Percentiles rank a stretch among this genome's conserved stretches.
Evolutionary conservation across 2,888 invertebrate species (phyloP).

Genomic region (Diabrotica balteata): DNA sequence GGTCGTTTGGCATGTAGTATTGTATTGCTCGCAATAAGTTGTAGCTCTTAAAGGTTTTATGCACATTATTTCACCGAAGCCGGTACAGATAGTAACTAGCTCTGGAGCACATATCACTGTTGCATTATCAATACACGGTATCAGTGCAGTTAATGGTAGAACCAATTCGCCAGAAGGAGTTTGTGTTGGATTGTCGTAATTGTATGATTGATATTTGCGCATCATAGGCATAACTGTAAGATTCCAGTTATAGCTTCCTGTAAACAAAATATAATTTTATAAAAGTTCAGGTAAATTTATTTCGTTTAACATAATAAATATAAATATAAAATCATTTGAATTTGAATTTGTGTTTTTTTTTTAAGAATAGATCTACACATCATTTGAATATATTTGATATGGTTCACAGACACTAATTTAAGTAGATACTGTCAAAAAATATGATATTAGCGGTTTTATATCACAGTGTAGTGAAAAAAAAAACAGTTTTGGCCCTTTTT

Average conservation of each 20-base stretch:
- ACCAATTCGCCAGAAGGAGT: conserved; percentile 49
- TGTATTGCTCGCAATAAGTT: conserved; percentile 45
- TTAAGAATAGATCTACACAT: too few species aligned
- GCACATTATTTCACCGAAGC: conserved; percentile 53
- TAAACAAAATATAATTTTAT: conserved; percentile 4
- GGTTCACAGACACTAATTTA: too few species aligned
- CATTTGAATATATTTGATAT: too few species aligned
- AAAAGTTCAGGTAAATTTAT: too few species aligned
- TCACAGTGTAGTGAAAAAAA: too few species aligned
- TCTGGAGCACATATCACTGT: conserved; percentile 51
- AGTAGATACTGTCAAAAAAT: too few species aligned
- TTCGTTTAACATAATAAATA: too few species aligned
- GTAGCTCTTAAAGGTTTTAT: conserved; percentile 45
- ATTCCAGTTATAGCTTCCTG: conserved; percentile 47
- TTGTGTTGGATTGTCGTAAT: conserved; percentile 51
- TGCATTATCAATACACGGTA: conserved; percentile 52
- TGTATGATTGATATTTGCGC: conserved; percentile 51
- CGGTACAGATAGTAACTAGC: conserved; percentile 52
- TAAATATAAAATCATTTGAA: neutral
- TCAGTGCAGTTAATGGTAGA: conserved; percentile 50
- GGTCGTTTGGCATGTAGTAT: conserved; percentile 46
- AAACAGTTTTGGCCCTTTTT: too few species aligned
- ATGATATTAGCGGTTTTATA: too few species aligned
- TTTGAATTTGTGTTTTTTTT: neutral
- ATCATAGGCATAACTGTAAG: conserved; percentile 49